A percentile compares a stretch with the other conserved stretches of the same genome.
Conservation (phyloP, 2,888 invertebrate species). For the Drosophila mimica region DNA sequence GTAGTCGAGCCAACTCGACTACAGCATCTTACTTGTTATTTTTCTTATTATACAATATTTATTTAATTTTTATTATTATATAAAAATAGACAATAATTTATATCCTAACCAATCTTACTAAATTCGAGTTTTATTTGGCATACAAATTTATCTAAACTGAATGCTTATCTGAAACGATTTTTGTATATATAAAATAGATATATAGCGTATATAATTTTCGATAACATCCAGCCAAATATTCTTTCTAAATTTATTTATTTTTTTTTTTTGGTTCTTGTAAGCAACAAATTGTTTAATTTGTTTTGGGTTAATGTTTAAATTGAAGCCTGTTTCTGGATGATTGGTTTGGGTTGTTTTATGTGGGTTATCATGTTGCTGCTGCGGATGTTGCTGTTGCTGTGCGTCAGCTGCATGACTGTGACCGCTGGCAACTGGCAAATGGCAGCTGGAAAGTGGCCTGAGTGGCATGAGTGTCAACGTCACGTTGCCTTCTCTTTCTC, state of each 20-base stretch:
- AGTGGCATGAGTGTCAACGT: constrained; percentile 72
- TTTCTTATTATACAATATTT: not conserved
- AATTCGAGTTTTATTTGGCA: not conserved
- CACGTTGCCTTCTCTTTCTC: constrained; percentile 56
- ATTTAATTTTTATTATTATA: not conserved
- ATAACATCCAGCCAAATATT: not conserved
- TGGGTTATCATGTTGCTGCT: constrained; percentile 58
- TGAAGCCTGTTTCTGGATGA: constrained; percentile 57
- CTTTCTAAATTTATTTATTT: not conserved
- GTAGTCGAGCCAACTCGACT: too few species aligned
- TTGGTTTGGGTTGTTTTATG: constrained; percentile 56
- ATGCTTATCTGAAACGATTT: not conserved
- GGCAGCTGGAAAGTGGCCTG: constrained; percentile 62
- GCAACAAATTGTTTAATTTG: constrained; percentile 75
- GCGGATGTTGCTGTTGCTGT: constrained; percentile 25
- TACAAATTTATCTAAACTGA: not conserved
- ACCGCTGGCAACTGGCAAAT: constrained; percentile 60
- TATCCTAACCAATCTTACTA: not conserved
- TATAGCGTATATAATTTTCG: constrained; percentile 2
- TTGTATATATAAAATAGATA: not conserved
- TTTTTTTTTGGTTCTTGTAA: constrained; percentile 4
- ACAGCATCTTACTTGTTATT: too few species aligned
- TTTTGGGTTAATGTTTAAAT: constrained; percentile 55
- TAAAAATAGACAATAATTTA: not conserved
- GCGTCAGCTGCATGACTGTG: constrained; percentile 65